phyloP scores from a whole-genome alignment of 1,140 invertebrate species.

The Microvelia longipes region DNA sequence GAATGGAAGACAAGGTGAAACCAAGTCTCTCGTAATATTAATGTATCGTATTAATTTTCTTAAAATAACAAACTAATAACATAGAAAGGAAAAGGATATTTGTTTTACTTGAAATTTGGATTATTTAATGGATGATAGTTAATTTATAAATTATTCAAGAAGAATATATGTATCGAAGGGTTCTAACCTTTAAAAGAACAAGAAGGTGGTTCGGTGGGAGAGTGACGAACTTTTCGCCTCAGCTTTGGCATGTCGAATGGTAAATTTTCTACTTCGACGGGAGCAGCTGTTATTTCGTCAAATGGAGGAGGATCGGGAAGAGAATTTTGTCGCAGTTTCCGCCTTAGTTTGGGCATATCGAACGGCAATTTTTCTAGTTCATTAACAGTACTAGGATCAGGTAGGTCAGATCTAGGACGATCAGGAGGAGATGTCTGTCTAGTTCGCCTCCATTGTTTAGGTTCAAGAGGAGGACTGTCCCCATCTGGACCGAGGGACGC shows the following conservation, averaged over 20 bases:
- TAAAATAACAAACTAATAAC: too few species aligned
- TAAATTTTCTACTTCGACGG: conserved; percentile 56
- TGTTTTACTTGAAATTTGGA: too few species aligned
- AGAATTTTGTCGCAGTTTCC: conserved; percentile 30
- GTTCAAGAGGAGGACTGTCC: background rate
- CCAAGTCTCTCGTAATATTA: too few species aligned
- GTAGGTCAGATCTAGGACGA: background rate
- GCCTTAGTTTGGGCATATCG: conserved; percentile 68
- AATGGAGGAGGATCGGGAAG: conserved; percentile 35
- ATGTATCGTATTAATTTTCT: too few species aligned
- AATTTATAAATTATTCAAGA: too few species aligned
- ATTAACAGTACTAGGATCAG: background rate
- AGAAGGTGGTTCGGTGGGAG: background rate
- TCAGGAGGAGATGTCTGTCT: background rate
- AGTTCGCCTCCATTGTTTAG: background rate
- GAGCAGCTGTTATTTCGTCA: conserved; percentile 29
- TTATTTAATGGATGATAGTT: too few species aligned
- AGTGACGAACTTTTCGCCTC: conserved; percentile 40
- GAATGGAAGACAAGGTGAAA: too few species aligned
- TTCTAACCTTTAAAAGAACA: background rate
- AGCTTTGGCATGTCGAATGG: conserved; percentile 86
- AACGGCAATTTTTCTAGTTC: conserved; percentile 42
- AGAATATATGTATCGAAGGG: too few species aligned
- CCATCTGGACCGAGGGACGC: background rate
- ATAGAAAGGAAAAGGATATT: too few species aligned